These are phyloP conservation scores for Notiomystis cincta DNA, from an alignment of 2,113 vertebrate genomes.

Conservation along the genomic window DNA sequence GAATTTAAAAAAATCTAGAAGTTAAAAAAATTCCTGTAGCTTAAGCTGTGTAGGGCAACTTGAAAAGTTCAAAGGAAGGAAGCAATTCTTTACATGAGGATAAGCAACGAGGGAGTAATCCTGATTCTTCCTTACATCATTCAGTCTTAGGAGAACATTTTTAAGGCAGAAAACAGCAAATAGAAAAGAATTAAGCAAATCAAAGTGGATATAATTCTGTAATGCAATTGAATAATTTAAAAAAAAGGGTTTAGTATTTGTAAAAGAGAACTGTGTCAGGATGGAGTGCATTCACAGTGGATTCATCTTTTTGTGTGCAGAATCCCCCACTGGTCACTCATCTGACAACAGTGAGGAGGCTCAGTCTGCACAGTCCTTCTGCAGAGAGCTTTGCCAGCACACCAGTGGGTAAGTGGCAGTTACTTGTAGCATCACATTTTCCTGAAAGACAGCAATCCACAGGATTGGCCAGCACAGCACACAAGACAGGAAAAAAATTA, in stretches of 20 bases:
- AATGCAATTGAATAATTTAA: not conserved
- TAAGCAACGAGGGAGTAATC: not conserved
- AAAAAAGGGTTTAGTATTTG: not conserved
- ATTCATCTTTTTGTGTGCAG: slow-evolving; percentile 63
- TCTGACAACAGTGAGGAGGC: slow-evolving; percentile 83
- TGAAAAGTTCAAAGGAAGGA: not conserved
- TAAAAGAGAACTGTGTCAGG: not conserved
- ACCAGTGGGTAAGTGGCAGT: slow-evolving; percentile 76
- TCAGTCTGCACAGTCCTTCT: slow-evolving; percentile 78
- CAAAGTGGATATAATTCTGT: not conserved
- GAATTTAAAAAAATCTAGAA: not conserved
- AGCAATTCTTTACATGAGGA: not conserved
- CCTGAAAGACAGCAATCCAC: not conserved
- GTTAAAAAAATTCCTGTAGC: not conserved
- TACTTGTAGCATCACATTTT: fast-evolving
- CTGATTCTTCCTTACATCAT: not conserved
- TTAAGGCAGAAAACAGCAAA: not conserved
- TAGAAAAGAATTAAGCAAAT: not conserved
- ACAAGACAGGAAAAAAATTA: not conserved
- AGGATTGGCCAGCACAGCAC: not conserved
- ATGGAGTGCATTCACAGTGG: not conserved
- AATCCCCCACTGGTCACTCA: slow-evolving; percentile 61
- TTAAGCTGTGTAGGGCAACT: not conserved
- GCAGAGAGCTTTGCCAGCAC: slow-evolving; percentile 75
- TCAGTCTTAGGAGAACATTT: not conserved